Base-by-base conservation (phyloP, 2,888 invertebrate genomes). In the Hemistola chrysoprasaria region DNA sequence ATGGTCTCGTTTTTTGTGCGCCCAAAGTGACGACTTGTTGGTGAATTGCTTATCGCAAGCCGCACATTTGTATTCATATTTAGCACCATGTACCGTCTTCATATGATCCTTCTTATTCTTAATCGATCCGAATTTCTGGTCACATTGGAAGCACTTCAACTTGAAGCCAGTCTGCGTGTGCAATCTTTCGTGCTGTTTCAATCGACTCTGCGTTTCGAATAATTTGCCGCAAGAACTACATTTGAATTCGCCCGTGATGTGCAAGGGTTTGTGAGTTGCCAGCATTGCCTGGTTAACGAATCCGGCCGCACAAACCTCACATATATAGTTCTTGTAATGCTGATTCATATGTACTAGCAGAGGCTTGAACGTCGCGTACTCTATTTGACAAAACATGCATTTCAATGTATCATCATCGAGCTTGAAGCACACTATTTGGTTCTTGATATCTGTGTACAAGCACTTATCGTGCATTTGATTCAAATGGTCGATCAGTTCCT, bases 291-390 rank as follows among this genome's bases (percentile, higher is more conserved):
- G 58, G 16, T 65, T 73, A 0, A 78, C 61, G 25, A 75, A 82
- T 0, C 76, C 78, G 0, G 67, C 65, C 11, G 65, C 64, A 26
- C 82, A 83, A 0, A 63, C 56, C 0, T 62, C 50, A 22, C 83
- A 83, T 1, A 69, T 51, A 22, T 61, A 75, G 45, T 83, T 72
- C 25, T 65, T 60, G 31, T 72, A 80, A 40, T 84, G 83, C 2
- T 21, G 1, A 51, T 50, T 37, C 50, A 50, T 49, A n/a, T 56
- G 55, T 6, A 36, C 31, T 6, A 43, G 42, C 4, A 56, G 30
- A 4, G 45, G 9, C 32, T 39, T 40, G 9, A 57, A 57, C 2
- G 46, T 54, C 3, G 22, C 24, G 5, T 48, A 51, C 3, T 41
- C 31, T 6, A 32, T 38, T 0, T 22, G 5, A 8, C 63, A 64